phyloP scores from a whole-genome alignment of 2,888 invertebrate species.

The Melanostoma mellinum region DNA sequence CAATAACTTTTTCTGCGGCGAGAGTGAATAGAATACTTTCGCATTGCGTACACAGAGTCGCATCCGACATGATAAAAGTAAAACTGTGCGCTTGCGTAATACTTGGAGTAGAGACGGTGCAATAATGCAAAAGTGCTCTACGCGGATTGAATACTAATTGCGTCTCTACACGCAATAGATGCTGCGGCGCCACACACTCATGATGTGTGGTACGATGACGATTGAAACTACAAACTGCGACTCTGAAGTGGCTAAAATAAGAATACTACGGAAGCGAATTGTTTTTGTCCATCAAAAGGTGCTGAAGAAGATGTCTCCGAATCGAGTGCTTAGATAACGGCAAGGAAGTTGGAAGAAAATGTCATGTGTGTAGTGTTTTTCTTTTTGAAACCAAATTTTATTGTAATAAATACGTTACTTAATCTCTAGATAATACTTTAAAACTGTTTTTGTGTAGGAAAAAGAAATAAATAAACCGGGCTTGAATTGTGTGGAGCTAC shows the following conservation, averaged over 20 bases:
- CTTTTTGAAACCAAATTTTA: neutral
- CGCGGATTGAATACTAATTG: constrained; percentile 63
- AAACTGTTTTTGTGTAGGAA: neutral
- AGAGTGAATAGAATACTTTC: constrained; percentile 23
- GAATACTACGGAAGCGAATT: constrained; percentile 59
- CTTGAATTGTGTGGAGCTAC: neutral
- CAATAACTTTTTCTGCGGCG: constrained; percentile 21
- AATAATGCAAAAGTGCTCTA: constrained; percentile 19
- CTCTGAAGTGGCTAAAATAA: constrained; percentile 36
- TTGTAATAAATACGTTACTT: neutral
- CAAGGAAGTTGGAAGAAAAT: constrained; percentile 3
- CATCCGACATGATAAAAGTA: constrained; percentile 46
- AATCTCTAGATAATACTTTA: constrained; percentile 17
- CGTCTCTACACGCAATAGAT: constrained; percentile 53
- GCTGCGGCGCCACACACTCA: neutral
- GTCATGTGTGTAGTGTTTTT: constrained; percentile 2
- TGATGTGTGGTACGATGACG: constrained; percentile 13
- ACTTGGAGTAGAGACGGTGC: constrained; percentile 17
- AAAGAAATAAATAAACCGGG: neutral
- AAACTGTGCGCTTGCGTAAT: constrained; percentile 61
- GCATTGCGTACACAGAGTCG: neutral
- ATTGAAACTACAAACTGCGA: constrained; percentile 28
- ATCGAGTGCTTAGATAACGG: constrained; percentile 42
- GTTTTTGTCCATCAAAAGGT: constrained; percentile 3
- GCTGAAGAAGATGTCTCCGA: constrained; percentile 32